Evolutionary conservation across 2,888 invertebrate species (phyloP).

Genomic region (Agrilus cyanescens): DNA sequence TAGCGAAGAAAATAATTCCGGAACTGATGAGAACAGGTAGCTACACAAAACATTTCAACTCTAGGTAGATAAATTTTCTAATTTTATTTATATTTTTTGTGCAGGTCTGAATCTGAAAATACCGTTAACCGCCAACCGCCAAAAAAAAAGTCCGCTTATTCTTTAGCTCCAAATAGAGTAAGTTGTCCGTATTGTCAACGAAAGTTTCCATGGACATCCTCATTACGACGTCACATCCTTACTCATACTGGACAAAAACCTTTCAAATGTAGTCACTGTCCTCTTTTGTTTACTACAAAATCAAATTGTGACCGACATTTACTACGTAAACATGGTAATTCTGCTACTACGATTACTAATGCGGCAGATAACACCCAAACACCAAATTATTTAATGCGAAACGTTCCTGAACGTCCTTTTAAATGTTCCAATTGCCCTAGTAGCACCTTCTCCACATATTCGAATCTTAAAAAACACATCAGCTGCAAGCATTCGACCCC

Average conservation of each 20-base stretch:
- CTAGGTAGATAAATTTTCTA: neutral
- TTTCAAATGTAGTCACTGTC: conserved; percentile 88
- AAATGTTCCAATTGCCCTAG: conserved; percentile 73
- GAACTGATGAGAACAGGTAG: conserved; percentile 69
- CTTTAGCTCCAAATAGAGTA: conserved; percentile 86
- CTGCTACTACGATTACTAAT: conserved; percentile 31
- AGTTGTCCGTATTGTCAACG: conserved; percentile 88
- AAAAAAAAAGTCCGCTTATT: conserved; percentile 91
- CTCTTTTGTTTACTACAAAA: conserved; percentile 89
- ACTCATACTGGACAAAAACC: conserved; percentile 97
- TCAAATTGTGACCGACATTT: conserved; percentile 95
- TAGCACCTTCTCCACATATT: conserved; percentile 69
- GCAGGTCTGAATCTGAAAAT: conserved; percentile 55
- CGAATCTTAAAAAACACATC: conserved; percentile 69
- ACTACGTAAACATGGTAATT: conserved; percentile 70
- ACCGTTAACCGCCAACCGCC: conserved; percentile 39
- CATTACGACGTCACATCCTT: conserved; percentile 83
- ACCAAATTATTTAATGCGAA: conserved; percentile 45
- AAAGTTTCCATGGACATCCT: conserved; percentile 95
- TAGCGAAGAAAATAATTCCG: conserved; percentile 73
- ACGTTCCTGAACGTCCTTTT: conserved; percentile 65
- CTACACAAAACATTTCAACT: conserved; percentile 20
- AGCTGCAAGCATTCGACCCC: conserved; percentile 52
- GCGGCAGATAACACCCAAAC: conserved; percentile 22
- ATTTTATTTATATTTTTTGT: conserved; percentile 18